Evolutionary conservation across 2,888 invertebrate species (phyloP).

Genomic region (Boloria euphrosyne): DNA sequence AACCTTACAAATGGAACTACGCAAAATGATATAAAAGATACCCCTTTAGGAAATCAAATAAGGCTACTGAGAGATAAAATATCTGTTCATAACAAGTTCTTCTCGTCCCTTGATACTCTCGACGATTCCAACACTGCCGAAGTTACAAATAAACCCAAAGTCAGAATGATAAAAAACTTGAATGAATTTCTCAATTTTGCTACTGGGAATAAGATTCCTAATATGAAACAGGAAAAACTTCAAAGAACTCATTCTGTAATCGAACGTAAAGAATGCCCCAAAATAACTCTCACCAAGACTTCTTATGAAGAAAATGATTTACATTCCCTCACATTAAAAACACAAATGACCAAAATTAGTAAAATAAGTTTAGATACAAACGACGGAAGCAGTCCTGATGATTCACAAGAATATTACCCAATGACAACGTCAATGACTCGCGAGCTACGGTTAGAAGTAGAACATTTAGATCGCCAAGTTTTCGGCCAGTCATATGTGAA

Average conservation of each 20-base stretch:
- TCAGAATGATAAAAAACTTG: constrained; percentile 87
- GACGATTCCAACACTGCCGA: constrained; percentile 68
- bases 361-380: constrained; percentile 65
- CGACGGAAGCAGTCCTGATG: constrained; percentile 88
- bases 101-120: constrained; percentile 83
- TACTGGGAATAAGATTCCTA: constrained; percentile 80
- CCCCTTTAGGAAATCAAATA: constrained; percentile 71
- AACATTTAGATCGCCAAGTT: constrained; percentile 92
- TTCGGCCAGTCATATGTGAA: constrained; percentile 83
- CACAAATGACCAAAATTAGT: constrained; percentile 49
- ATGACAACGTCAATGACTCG: constrained; percentile 94
- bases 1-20: constrained; percentile 66
- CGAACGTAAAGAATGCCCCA: constrained; percentile 63
- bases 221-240: constrained; percentile 57
- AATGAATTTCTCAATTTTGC: constrained; percentile 93
- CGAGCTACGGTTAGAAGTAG: constrained; percentile 90
- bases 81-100: constrained; percentile 76
- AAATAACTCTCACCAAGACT: constrained; percentile 66
- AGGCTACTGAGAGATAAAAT: constrained; percentile 69
- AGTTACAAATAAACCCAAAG: constrained; percentile 62
- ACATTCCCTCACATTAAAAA: constrained; percentile 49
- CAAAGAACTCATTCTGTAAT: constrained; percentile 66
- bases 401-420: constrained; percentile 91
- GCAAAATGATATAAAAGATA: constrained; percentile 56
- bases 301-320: constrained; percentile 61